phyloP scores from a whole-genome alignment of 2,888 invertebrate genomes.

The Trilocha varians region DNA sequence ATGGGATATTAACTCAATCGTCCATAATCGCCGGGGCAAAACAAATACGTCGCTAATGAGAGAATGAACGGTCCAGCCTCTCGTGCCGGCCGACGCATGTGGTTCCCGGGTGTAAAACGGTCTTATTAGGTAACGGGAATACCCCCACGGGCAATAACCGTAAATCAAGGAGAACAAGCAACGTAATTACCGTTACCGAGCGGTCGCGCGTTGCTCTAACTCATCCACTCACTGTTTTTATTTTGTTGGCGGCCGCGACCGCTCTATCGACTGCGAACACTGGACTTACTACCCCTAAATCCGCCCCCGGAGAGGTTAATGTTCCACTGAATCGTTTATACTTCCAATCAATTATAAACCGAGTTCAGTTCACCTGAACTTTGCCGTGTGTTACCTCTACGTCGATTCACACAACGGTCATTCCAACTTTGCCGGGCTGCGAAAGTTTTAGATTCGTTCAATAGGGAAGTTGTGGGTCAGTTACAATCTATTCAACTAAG shows the following conservation, averaged over 20 bases:
- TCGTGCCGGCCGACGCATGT: conserved; percentile 53
- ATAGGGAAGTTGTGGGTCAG: neutral
- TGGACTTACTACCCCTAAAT: conserved; percentile 67
- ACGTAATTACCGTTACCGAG: conserved; percentile 72
- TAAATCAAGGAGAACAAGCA: conserved; percentile 75
- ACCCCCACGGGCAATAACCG: conserved; percentile 74
- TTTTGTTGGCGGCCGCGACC: conserved; percentile 64
- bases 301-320: conserved; percentile 61
- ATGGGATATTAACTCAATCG: conserved; percentile 63
- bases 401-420: neutral
- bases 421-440: too few species aligned
- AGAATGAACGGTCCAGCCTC: conserved; percentile 55
- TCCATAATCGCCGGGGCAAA: conserved; percentile 56
- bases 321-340: conserved; percentile 55
- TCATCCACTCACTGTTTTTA: conserved; percentile 69
- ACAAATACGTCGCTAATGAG: conserved; percentile 67
- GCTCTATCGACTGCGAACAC: conserved; percentile 65
- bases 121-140: conserved; percentile 73
- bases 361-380: conserved; percentile 30
- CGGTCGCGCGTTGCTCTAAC: conserved; percentile 69
- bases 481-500: neutral
- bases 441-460: neutral
- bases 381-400: conserved; percentile 6
- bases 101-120: conserved; percentile 68
- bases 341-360: conserved; percentile 53